Evolutionary conservation across 2,797 vertebrate genomes (phyloP).

Genomic region (Tokudaia tokunoshimensis): DNA sequence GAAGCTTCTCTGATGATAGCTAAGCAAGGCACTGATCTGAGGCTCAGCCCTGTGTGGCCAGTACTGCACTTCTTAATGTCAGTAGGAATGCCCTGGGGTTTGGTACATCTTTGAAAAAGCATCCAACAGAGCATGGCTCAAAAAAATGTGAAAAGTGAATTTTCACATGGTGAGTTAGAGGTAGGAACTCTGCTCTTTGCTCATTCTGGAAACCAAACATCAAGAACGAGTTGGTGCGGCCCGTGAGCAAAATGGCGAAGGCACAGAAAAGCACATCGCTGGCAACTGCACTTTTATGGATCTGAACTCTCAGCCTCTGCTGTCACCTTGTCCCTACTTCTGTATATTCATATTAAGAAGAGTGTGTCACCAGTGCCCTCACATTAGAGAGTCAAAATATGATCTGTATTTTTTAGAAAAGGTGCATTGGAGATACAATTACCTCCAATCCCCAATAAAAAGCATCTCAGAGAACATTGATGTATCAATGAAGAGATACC

Average conservation of each 20-base stretch:
- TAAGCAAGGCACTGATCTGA: not conserved
- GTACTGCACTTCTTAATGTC: not conserved
- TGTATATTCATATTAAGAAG: constrained; percentile 23
- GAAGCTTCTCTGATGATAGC: not conserved
- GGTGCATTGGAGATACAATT: not conserved
- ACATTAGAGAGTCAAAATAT: not conserved
- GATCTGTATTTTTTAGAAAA: constrained; percentile 41
- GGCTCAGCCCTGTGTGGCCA: not conserved
- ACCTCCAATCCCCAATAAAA: not conserved
- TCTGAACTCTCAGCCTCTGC: not conserved
- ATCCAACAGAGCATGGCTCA: constrained; percentile 22
- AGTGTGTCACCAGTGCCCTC: not conserved
- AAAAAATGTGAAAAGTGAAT: constrained; percentile 48
- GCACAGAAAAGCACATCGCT: not conserved
- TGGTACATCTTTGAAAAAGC: constrained; percentile 23
- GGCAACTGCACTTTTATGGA: not conserved
- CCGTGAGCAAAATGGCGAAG: constrained; percentile 29
- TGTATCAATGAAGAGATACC: not conserved
- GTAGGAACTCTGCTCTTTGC: constrained; percentile 29
- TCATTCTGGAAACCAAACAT: constrained; percentile 40
- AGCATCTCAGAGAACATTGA: not conserved
- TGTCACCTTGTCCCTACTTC: constrained; percentile 5
- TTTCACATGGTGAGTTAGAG: constrained; percentile 62
- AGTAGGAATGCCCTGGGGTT: constrained; percentile 37
- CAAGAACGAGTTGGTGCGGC: not conserved